Percentiles rank a stretch among this genome's conserved stretches.
Conservation (phyloP, 2,797 vertebrate genomes). For the Hydrocynus forskahlii region DNA sequence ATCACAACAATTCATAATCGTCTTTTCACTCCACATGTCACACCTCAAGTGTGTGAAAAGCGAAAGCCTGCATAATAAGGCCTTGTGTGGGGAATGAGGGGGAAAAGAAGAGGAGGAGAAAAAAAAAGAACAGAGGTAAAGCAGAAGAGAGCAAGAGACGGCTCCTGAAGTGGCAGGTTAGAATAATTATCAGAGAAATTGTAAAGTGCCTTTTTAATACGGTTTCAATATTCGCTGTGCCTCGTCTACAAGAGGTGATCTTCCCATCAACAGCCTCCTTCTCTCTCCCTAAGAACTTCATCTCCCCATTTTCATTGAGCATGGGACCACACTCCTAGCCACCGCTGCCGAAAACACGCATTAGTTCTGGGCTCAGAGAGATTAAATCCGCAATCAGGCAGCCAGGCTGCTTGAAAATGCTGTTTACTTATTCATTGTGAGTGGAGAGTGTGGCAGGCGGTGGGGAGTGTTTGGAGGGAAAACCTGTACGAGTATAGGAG, state of each 20-base stretch:
- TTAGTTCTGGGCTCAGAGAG: constrained; percentile 19
- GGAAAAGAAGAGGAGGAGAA: neutral
- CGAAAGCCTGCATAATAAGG: constrained; percentile 31
- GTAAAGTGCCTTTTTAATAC: constrained; percentile 35
- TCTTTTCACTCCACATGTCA: constrained; percentile 37
- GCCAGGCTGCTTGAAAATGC: neutral
- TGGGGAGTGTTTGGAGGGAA: neutral
- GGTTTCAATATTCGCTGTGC: constrained; percentile 22
- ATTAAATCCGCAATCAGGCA: constrained; percentile 31
- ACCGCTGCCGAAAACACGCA: constrained; percentile 23
- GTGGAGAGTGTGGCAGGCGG: neutral
- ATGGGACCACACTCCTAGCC: neutral
- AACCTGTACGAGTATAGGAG: neutral
- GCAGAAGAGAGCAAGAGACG: neutral
- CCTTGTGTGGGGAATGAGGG: neutral
- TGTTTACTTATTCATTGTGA: constrained; percentile 26
- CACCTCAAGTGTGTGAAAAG: constrained; percentile 24
- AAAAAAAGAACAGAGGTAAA: neutral
- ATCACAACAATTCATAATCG: constrained; percentile 48
- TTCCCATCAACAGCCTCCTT: constrained; percentile 13
- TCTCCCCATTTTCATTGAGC: constrained; percentile 31
- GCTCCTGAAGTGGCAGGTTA: constrained; percentile 38
- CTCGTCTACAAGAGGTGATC: constrained; percentile 21
- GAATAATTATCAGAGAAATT: constrained; percentile 52
- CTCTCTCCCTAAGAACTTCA: constrained; percentile 13